Conservation (phyloP, 2,888 invertebrate genomes). For the Fragum fragum region DNA sequence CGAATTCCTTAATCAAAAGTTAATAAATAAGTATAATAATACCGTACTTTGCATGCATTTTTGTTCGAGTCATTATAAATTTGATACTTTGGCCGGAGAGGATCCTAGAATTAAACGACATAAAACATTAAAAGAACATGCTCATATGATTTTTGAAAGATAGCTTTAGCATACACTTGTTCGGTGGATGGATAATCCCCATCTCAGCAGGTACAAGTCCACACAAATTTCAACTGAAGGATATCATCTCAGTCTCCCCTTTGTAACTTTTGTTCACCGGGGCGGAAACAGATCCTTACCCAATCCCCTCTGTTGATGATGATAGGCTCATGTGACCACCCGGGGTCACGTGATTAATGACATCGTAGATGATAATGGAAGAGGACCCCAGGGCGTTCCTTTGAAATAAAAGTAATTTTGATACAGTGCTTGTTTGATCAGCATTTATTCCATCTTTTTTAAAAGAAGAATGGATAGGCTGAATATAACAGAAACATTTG, state of each 20-base stretch:
- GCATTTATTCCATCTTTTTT: too few species aligned
- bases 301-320: conserved; percentile 28
- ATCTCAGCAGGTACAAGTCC: background rate
- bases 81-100: too few species aligned
- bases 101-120: too few species aligned
- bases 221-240: background rate
- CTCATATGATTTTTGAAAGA: too few species aligned
- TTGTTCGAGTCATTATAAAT: too few species aligned
- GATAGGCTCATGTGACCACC: conserved; percentile 47
- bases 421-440: conserved; percentile 13
- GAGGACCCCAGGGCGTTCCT: conserved; percentile 34
- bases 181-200: background rate
- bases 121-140: too few species aligned
- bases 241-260: background rate
- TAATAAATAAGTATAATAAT: too few species aligned
- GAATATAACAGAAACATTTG: too few species aligned
- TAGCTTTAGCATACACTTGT: background rate
- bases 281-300: conserved; percentile 7
- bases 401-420: conserved; percentile 36
- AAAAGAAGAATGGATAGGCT: too few species aligned
- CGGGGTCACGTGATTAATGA: conserved; percentile 59
- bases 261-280: background rate
- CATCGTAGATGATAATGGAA: conserved; percentile 55
- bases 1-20: too few species aligned
- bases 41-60: too few species aligned